Percentiles rank a stretch among this genome's conserved stretches.
Evolutionary conservation across 1,140 invertebrate genomes (phyloP).

Genomic region (Atta texana): DNA sequence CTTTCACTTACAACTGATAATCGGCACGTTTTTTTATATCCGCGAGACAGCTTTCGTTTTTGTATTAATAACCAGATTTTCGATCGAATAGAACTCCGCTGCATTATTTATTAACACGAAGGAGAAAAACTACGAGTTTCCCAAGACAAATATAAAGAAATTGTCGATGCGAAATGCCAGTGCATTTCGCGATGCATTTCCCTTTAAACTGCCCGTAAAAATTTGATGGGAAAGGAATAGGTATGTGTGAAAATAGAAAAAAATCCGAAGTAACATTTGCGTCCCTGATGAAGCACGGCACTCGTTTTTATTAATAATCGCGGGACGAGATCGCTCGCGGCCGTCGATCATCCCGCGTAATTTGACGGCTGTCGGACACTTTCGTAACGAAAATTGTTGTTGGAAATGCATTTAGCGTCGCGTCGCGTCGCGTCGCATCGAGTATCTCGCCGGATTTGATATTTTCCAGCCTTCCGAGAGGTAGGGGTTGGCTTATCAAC

Average conservation of each 20-base stretch:
- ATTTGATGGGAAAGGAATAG: background rate
- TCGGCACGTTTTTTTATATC: background rate
- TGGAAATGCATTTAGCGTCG: conserved; percentile 56
- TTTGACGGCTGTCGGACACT: conserved; percentile 61
- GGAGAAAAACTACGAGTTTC: background rate
- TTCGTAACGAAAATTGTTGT: conserved; percentile 65
- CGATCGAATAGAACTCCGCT: background rate
- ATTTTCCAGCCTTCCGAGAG: conserved; percentile 10
- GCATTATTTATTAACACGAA: background rate
- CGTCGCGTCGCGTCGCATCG: conserved; percentile 47
- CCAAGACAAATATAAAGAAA: background rate
- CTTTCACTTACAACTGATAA: background rate
- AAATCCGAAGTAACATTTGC: conserved; percentile 11
- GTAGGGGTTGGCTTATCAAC: conserved; percentile 55
- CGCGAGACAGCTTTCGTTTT: conserved; percentile 5
- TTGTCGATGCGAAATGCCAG: background rate
- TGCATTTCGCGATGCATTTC: too few species aligned
- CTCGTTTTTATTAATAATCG: conserved; percentile 58
- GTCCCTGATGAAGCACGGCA: conserved; percentile 16
- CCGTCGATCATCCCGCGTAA: conserved; percentile 61
- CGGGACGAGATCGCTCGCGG: conserved; percentile 48
- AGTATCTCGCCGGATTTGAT: conserved; percentile 29
- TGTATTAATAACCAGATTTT: conserved; percentile 30
- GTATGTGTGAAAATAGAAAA: background rate
- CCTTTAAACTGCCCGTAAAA: background rate